Evolutionary conservation across 2,113 vertebrate species (phyloP), one percentile per base, ranked within the genome.

Genomic region (Hystrix brachyura): DNA sequence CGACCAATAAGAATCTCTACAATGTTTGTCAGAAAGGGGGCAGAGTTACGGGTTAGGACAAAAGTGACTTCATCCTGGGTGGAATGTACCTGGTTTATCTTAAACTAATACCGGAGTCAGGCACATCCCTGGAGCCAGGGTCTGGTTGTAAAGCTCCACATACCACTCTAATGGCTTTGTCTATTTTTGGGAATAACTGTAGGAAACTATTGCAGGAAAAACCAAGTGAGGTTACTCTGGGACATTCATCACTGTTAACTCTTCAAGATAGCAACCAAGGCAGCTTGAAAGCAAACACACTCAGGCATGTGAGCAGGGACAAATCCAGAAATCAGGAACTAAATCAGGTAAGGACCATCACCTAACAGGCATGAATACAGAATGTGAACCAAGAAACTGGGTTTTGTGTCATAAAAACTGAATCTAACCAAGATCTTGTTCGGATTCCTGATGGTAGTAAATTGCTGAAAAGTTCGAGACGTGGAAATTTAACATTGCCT

Each of bases 391-490:
- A 84, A 23, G 34, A 29, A 62, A 5, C 21, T 62, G 57, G 25
- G 10, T 13, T 25, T 19, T 34, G 43, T 76, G 69, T 18, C 71
- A 34, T 32, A n/a, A n/a, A 57, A 79, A 25, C 18, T 25, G n/a
- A 21, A 27, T 4, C n/a, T 51, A 57, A 21, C n/a, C 21, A 14
- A 23, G 7, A 43, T 72, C 5, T n/a, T 71, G 80, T 51, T 76
- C 87, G 43, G 32, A 65, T 71, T 71, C 53, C 88, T 72, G 51
- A 51, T 85, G 95, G 43, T 43, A 93, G 55, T 7, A 91, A 72
- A 78, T 65, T 65, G 53, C 71, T 72, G 21, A 81, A 67, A 88
- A 38, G 2, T 86, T 86, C 69, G 60, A 85, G 62, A 59, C 34
- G 53, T 80, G 80, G 69, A 71, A 90, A 80, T 51, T 17, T 38